Percentiles rank a stretch among this genome's conserved stretches.
Conservation (phyloP, 2,888 invertebrate species). For the Sarcophaga caerulescens region DNA sequence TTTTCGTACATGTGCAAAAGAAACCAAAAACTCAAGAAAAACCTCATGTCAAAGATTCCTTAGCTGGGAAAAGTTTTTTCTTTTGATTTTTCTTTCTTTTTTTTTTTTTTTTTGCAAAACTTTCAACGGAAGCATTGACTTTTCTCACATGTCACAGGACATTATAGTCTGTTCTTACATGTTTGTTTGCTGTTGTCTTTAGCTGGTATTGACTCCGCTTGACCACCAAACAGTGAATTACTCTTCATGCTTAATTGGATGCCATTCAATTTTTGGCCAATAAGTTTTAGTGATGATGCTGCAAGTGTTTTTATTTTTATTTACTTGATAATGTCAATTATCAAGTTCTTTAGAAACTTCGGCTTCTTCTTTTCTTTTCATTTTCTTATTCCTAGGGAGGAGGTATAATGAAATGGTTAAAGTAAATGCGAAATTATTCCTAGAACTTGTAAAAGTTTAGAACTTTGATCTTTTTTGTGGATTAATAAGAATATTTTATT, state of each 20-base stretch:
- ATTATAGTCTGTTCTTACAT: constrained; percentile 52
- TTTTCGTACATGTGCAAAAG: neutral
- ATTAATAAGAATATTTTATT: no score
- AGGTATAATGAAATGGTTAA: no score
- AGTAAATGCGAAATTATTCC: no score
- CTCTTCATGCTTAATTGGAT: constrained; percentile 68
- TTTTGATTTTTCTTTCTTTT: constrained; percentile 4
- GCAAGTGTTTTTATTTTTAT: constrained; percentile 66
- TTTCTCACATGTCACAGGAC: constrained; percentile 69
- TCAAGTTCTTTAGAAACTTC: constrained; percentile 47
- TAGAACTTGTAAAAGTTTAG: no score
- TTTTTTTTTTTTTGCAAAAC: neutral
- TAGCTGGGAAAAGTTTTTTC: constrained; percentile 36
- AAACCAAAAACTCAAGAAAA: neutral
- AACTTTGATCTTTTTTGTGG: no score
- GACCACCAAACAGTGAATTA: constrained; percentile 63
- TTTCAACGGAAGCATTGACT: constrained; percentile 67
- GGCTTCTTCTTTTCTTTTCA: no score
- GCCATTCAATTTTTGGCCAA: constrained; percentile 59
- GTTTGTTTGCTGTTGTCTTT: constrained; percentile 24
- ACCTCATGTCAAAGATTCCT: constrained; percentile 51
- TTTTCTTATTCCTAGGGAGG: no score
- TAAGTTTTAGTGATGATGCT: constrained; percentile 63
- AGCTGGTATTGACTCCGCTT: constrained; percentile 42
- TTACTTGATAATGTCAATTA: constrained; percentile 67